These are phyloP conservation scores for Platyscapa corneri DNA, from an alignment of 1,140 invertebrate species.

Conservation along the genomic window DNA sequence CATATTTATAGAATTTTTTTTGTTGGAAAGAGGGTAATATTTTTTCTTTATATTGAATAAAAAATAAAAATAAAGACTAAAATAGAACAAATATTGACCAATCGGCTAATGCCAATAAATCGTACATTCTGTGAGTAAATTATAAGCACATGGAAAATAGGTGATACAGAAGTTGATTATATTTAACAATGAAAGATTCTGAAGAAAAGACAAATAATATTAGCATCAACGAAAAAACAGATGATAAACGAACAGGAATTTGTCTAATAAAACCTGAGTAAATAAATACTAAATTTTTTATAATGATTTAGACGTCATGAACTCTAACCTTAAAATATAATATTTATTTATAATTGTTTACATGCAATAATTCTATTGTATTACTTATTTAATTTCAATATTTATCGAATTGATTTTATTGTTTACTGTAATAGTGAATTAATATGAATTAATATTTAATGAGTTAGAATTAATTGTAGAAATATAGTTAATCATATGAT, in stretches of 20 bases:
- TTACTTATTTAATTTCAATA: too few species aligned
- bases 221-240: slow-evolving; percentile 51
- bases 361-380: too few species aligned
- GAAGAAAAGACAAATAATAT: background rate
- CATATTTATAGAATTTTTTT: too few species aligned
- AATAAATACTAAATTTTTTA: slow-evolving; percentile 51
- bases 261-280: slow-evolving; percentile 77
- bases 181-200: slow-evolving; percentile 26
- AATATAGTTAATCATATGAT: too few species aligned
- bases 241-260: slow-evolving; percentile 70
- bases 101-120: background rate
- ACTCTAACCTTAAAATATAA: slow-evolving; percentile 34
- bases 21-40: too few species aligned
- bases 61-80: too few species aligned
- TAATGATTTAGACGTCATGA: background rate
- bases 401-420: too few species aligned
- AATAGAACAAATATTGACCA: too few species aligned
- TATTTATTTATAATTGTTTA: slow-evolving; percentile 1
- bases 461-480: too few species aligned
- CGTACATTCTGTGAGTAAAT: background rate
- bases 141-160: slow-evolving; percentile 6
- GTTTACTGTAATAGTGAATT: too few species aligned
- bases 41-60: too few species aligned
- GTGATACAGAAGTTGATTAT: background rate
- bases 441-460: too few species aligned